Percentiles rank a stretch among this genome's conserved stretches.
phyloP scores from a whole-genome alignment of 1,140 invertebrate genomes.

The Orchestia grillus region DNA sequence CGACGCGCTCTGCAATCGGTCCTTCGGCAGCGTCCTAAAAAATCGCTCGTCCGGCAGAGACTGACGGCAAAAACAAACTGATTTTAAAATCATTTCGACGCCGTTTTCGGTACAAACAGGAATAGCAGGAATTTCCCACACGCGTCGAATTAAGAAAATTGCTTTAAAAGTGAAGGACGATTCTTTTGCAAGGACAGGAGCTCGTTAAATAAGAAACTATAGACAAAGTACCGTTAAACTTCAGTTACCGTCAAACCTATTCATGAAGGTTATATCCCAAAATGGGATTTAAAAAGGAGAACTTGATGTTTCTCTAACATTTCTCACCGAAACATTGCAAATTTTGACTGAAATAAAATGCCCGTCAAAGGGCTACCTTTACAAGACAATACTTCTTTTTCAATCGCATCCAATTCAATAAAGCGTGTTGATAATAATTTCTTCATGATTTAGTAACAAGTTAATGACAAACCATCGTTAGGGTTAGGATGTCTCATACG shows the following conservation, averaged over 20 bases:
- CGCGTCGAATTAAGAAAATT: not conserved
- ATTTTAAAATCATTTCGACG: not conserved
- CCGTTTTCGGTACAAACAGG: not conserved
- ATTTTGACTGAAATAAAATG: not conserved
- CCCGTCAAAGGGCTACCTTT: too few relatives aligned
- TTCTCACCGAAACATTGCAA: not conserved
- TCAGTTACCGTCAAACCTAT: not conserved
- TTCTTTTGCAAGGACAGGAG: not conserved
- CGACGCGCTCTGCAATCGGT: not conserved
- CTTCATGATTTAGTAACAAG: too few relatives aligned
- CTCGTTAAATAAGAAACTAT: not conserved
- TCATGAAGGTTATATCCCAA: not conserved
- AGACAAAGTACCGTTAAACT: not conserved
- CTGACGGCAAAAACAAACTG: not conserved
- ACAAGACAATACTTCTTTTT: too few relatives aligned
- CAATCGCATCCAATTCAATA: too few relatives aligned
- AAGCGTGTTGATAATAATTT: too few relatives aligned
- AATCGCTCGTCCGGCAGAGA: not conserved
- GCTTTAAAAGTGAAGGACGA: not conserved
- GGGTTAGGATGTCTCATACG: too few relatives aligned
- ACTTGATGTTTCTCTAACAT: not conserved
- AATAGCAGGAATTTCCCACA: not conserved
- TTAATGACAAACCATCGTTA: too few relatives aligned
- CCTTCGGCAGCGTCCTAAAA: not conserved
- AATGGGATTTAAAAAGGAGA: not conserved